These are phyloP conservation scores for Ypsolopha scabrella DNA, from an alignment of 2,888 invertebrate genomes.

Conservation along the genomic window DNA sequence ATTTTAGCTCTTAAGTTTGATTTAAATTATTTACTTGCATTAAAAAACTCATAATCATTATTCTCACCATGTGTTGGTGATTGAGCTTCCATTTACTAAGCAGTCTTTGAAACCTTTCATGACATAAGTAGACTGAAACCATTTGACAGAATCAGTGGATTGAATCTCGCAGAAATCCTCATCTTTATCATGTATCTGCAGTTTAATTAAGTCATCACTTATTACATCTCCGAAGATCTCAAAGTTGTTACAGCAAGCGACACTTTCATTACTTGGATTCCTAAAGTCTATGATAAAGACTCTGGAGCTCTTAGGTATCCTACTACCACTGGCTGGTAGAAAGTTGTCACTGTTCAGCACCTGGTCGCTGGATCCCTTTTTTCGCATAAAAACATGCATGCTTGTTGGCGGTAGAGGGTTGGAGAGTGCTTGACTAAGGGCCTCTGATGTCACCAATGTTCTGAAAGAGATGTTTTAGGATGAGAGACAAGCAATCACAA, in stretches of 20 bases:
- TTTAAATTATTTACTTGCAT: not conserved
- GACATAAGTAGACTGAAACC: slow-evolving; percentile 67
- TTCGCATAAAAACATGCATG: slow-evolving; percentile 60
- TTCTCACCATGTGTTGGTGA: slow-evolving; percentile 60
- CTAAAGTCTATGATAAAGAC: slow-evolving; percentile 47
- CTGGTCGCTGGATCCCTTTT: slow-evolving; percentile 23
- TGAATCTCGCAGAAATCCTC: slow-evolving; percentile 40
- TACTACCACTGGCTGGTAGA: slow-evolving; percentile 36
- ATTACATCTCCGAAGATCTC: slow-evolving; percentile 48
- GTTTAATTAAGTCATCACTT: slow-evolving; percentile 20
- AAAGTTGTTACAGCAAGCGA: slow-evolving; percentile 50
- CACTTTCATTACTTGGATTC: slow-evolving; percentile 23
- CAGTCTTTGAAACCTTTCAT: slow-evolving; percentile 72
- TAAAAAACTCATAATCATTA: slow-evolving; percentile 10
- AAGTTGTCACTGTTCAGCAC: slow-evolving; percentile 43
- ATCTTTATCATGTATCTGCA: slow-evolving; percentile 19
- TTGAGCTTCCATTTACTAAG: slow-evolving; percentile 64
- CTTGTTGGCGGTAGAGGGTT: slow-evolving; percentile 53
- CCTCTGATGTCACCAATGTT: slow-evolving; percentile 53
- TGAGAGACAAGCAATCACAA: not conserved
- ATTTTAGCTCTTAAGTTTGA: too few species aligned
- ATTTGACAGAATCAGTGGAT: slow-evolving; percentile 37
- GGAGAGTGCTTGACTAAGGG: slow-evolving; percentile 47
- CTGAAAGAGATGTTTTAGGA: slow-evolving; percentile 29
- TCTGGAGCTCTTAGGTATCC: slow-evolving; percentile 44